Evolutionary conservation across 2,888 invertebrate species (phyloP).

Genomic region (Myopa testacea): DNA sequence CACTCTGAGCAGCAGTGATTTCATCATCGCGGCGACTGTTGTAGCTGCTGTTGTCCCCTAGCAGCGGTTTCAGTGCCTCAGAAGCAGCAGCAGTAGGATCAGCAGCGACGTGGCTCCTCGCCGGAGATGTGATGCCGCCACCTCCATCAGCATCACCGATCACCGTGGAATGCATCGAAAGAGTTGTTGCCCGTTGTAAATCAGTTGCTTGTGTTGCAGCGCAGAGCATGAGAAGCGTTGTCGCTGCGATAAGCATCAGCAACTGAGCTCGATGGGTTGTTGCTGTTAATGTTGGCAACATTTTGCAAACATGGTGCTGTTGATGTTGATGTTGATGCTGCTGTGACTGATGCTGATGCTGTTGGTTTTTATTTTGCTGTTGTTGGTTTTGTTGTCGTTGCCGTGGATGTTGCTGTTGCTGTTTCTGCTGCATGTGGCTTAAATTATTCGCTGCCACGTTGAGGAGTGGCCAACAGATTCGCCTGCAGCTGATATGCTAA

Average conservation of each 20-base stretch:
- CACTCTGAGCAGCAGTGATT: conserved; percentile 50
- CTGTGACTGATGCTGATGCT: conserved; percentile 7
- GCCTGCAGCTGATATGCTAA: not conserved
- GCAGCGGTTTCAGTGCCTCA: not conserved
- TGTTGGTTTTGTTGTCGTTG: conserved; percentile 40
- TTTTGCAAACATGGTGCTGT: conserved; percentile 51
- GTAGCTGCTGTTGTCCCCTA: conserved; percentile 34
- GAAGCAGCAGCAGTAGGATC: conserved; percentile 10
- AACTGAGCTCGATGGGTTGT: conserved; percentile 29
- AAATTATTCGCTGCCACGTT: not conserved
- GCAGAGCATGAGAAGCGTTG: conserved; percentile 40
- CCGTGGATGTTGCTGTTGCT: conserved; percentile 6
- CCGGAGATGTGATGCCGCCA: conserved; percentile 54
- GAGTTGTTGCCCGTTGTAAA: not conserved
- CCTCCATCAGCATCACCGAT: conserved; percentile 44
- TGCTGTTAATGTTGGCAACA: conserved; percentile 51
- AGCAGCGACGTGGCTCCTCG: conserved; percentile 16
- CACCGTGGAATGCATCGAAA: conserved; percentile 28
- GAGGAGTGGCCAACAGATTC: not conserved
- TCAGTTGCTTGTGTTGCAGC: conserved; percentile 22
- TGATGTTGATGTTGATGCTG: not conserved
- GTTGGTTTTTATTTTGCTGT: conserved; percentile 40
- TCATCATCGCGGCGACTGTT: conserved; percentile 37
- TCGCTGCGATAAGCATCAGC: conserved; percentile 46
- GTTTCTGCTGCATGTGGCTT: conserved; percentile 20